phyloP scores from a whole-genome alignment of 2,113 vertebrate genomes.

The Pica pica region DNA sequence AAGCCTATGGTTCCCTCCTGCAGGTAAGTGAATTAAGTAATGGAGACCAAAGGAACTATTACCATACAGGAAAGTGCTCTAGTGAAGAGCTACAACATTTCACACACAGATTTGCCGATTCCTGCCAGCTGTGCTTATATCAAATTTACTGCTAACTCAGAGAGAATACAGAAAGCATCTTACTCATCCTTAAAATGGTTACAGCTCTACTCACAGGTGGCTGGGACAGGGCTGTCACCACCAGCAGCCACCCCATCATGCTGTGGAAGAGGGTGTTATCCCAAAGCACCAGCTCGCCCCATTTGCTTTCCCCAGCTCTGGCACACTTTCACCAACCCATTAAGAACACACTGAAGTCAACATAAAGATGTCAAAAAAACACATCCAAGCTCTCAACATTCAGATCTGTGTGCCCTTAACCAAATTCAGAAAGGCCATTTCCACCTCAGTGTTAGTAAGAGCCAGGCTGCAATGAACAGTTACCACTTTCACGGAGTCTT shows the following conservation, averaged over 20 bases:
- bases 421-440: background rate
- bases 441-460: background rate
- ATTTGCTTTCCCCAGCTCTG: background rate
- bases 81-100: background rate
- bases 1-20: background rate
- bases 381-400: background rate
- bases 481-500: background rate
- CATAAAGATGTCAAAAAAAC: background rate
- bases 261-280: background rate
- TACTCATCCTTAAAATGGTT: background rate
- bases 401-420: background rate
- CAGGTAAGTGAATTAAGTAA: background rate
- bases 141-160: background rate
- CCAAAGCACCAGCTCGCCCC: background rate
- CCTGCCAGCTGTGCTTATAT: background rate
- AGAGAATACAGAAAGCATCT: background rate
- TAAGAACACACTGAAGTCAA: background rate
- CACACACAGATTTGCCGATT: background rate
- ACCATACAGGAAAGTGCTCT: background rate
- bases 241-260: background rate
- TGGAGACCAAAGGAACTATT: background rate
- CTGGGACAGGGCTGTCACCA: background rate
- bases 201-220: background rate
- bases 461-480: background rate
- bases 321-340: rapidly evolving